Conservation (phyloP, 2,797 vertebrate genomes). For the Fratercula arctica region DNA sequence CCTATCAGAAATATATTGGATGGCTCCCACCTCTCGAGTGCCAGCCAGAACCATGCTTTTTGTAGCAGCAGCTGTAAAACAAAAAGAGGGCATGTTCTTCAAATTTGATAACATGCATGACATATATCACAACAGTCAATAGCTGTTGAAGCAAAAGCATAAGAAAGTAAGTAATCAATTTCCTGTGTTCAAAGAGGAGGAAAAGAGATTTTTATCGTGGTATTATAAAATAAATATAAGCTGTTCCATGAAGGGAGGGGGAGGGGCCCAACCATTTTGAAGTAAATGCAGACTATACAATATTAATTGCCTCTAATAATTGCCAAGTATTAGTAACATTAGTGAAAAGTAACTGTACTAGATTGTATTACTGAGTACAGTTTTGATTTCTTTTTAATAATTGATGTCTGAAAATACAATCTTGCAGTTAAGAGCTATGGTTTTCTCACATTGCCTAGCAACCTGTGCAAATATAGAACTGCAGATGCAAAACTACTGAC, state of each 20-base stretch:
- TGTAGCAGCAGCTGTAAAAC: not conserved
- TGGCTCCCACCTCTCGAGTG: not conserved
- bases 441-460: conserved; percentile 76
- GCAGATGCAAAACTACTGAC: conserved; percentile 74
- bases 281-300: not conserved
- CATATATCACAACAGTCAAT: not conserved
- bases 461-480: conserved; percentile 76
- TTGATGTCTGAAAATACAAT: conserved; percentile 64
- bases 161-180: not conserved
- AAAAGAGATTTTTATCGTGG: not conserved
- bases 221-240: not conserved
- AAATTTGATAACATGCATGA: not conserved
- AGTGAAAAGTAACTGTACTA: not conserved
- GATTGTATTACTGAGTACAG: not conserved
- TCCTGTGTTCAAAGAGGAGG: not conserved
- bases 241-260: not conserved
- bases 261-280: not conserved
- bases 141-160: not conserved
- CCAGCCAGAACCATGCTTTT: not conserved
- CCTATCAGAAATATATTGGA: not conserved
- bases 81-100: not conserved
- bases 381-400: conserved; percentile 67
- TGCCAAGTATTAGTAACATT: not conserved
- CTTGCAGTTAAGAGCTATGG: conserved; percentile 49
- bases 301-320: not conserved